phyloP scores from a whole-genome alignment of 2,113 vertebrate genomes.

The Pimephales promelas region DNA sequence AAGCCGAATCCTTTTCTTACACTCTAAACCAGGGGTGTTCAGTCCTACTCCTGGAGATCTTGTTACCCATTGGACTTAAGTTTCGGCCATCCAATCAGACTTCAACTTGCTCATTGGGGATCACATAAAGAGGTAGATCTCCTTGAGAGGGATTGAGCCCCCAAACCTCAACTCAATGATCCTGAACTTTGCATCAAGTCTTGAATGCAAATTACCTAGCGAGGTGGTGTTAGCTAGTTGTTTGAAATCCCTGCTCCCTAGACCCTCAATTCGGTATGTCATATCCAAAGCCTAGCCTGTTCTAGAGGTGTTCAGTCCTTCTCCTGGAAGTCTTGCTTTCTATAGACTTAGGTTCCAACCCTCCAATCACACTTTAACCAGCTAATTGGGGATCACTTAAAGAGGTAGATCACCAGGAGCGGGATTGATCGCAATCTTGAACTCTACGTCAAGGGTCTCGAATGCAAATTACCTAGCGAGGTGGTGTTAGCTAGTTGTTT shows the following conservation, averaged over 20 bases:
- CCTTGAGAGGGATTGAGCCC: background rate
- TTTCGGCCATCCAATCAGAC: background rate
- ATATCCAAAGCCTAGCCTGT: background rate
- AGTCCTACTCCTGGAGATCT: background rate
- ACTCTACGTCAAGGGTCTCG: too few species aligned
- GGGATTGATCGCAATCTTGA: too few species aligned
- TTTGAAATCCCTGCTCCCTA: background rate
- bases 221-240: background rate
- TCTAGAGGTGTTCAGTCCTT: background rate
- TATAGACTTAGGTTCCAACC: background rate
- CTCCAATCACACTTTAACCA: background rate
- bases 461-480: background rate
- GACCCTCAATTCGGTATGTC: background rate
- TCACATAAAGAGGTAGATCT: background rate
- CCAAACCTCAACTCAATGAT: too few species aligned
- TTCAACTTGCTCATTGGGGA: background rate
- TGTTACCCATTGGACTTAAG: too few species aligned
- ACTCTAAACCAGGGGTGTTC: background rate
- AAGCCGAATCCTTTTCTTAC: background rate
- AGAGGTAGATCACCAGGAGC: background rate
- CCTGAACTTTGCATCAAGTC: background rate
- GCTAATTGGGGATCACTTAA: background rate
- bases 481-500: background rate
- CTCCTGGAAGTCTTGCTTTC: background rate
- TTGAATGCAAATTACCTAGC: background rate